Evolutionary conservation across 2,888 invertebrate genomes (phyloP).

Genomic region (Volucella inflata): DNA sequence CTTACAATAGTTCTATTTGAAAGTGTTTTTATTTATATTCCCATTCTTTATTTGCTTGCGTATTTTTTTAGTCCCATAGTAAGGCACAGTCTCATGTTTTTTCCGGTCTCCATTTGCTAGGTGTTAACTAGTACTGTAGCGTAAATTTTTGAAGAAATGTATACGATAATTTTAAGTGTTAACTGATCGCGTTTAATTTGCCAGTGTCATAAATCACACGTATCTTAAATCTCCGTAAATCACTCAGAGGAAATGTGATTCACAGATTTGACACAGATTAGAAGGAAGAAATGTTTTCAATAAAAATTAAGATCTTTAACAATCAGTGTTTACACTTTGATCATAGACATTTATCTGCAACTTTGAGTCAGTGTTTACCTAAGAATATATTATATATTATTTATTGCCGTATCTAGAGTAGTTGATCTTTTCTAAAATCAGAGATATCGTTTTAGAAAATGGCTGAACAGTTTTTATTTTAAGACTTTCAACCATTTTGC

Average conservation of each 20-base stretch:
- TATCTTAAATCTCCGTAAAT: not conserved
- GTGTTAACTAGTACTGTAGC: too few relatives aligned
- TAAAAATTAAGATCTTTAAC: constrained; percentile 20
- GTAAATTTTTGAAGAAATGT: too few relatives aligned
- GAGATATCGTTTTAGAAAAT: too few relatives aligned
- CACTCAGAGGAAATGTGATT: constrained; percentile 11
- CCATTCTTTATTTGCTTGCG: not conserved
- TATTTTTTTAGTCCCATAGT: not conserved
- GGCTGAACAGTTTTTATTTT: too few relatives aligned
- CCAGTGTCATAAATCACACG: not conserved
- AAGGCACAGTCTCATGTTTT: not conserved
- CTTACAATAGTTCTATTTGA: constrained; percentile 3
- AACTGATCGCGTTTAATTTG: constrained; percentile 2
- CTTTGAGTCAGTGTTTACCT: constrained; percentile 13
- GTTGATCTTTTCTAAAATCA: not conserved
- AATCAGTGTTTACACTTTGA: not conserved
- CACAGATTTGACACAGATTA: constrained; percentile 12
- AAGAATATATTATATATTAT: not conserved
- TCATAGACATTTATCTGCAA: not conserved
- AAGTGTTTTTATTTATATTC: constrained; percentile 11
- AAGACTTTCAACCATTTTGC: too few relatives aligned
- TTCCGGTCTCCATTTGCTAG: not conserved
- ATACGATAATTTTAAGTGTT: not conserved
- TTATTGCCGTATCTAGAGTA: not conserved
- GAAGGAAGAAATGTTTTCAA: constrained; percentile 1